These are phyloP conservation scores for Ciconia maguari DNA, from an alignment of 2,113 vertebrate genomes.

Conservation along the genomic window DNA sequence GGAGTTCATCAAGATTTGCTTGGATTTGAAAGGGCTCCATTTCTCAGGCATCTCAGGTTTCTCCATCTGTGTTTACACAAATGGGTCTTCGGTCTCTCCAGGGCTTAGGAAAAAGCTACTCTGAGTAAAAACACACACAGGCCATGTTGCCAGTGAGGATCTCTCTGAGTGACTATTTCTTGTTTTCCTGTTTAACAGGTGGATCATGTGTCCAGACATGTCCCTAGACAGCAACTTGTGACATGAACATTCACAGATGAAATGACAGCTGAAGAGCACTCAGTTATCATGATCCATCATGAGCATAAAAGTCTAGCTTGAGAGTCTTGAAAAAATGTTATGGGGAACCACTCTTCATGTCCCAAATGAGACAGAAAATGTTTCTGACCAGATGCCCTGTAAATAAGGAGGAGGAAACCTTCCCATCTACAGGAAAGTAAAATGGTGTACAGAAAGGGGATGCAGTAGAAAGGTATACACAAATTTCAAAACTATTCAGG, in stretches of 20 bases:
- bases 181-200: not conserved
- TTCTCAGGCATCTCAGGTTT: slow-evolving; percentile 39
- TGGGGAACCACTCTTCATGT: not conserved
- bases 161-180: not conserved
- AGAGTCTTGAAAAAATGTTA: not conserved
- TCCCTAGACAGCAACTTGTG: not conserved
- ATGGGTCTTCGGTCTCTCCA: not conserved
- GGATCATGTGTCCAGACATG: not conserved
- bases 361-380: not conserved
- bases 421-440: not conserved
- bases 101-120: not conserved
- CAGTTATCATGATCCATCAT: not conserved
- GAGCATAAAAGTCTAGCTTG: not conserved
- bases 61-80: slow-evolving; percentile 28
- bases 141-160: not conserved
- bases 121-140: not conserved
- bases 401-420: not conserved
- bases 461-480: not conserved
- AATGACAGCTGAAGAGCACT: not conserved
- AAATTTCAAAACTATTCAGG: not conserved
- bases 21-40: not conserved
- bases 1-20: slow-evolving; percentile 12
- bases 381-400: not conserved
- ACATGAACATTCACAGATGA: not conserved
- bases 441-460: not conserved